A percentile compares a stretch with the other conserved stretches of the same genome.
Conservation (phyloP, 2,113 vertebrate genomes). For the Laticauda colubrina region DNA sequence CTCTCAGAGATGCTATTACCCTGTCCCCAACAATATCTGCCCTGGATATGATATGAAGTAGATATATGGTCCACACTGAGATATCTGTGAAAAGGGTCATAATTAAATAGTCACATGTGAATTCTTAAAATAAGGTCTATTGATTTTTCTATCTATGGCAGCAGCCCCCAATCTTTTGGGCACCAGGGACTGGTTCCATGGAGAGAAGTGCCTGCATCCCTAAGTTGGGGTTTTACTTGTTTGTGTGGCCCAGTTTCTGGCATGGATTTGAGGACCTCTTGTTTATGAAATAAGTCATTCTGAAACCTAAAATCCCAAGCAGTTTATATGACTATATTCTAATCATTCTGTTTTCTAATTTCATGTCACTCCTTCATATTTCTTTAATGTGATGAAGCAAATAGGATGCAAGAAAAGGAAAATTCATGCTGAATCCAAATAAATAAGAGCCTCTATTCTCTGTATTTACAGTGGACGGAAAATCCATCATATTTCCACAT, state of each 20-base stretch:
- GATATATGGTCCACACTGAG: conserved; percentile 24
- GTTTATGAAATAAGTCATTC: not conserved
- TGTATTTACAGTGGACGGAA: not conserved
- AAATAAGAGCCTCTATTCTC: not conserved
- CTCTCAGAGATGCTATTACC: conserved; percentile 29
- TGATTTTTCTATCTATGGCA: not conserved
- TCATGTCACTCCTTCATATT: not conserved
- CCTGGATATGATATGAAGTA: not conserved
- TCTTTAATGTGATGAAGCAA: not conserved
- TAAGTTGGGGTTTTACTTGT: too few relatives aligned
- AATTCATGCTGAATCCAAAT: not conserved
- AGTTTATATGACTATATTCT: not conserved
- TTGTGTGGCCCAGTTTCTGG: too few relatives aligned
- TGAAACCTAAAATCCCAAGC: not conserved
- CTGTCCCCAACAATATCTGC: not conserved
- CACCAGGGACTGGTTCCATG: too few relatives aligned
- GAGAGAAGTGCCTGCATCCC: too few relatives aligned
- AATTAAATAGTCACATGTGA: not conserved
- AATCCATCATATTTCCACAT: not conserved
- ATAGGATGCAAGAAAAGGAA: not conserved
- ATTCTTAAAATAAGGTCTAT: conserved; percentile 7
- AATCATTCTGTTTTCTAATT: not conserved
- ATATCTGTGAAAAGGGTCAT: not conserved
- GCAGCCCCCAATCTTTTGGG: too few relatives aligned
- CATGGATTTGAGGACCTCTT: too few relatives aligned